phyloP scores from a whole-genome alignment of 1,140 invertebrate species.

The Drosophila baimaii region DNA sequence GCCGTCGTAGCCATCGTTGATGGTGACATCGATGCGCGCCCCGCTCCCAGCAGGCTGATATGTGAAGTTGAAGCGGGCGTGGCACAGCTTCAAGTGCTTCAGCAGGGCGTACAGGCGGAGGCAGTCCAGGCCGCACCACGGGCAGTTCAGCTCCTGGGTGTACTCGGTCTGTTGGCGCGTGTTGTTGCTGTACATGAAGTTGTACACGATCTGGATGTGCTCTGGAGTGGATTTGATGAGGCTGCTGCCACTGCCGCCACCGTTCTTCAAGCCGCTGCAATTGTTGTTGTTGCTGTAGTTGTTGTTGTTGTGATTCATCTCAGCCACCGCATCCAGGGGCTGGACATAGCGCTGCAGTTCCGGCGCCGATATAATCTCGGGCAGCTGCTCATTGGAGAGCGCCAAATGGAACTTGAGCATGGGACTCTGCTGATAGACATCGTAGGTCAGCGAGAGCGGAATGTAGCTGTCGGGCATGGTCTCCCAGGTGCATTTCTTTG shows the following conservation, averaged over 20 bases:
- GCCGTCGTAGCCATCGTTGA: conserved; percentile 97
- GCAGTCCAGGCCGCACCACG: conserved; percentile 97
- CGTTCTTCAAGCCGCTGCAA: conserved; percentile 54
- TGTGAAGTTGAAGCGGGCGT: conserved; percentile 96
- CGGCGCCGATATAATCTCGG: conserved; percentile 86
- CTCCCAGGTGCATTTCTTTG: conserved; percentile 92
- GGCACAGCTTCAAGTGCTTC: conserved; percentile 96
- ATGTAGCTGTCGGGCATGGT: conserved; percentile 90
- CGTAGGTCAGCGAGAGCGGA: conserved; percentile 85
- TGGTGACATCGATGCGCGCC: conserved; percentile 96
- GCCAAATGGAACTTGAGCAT: conserved; percentile 92
- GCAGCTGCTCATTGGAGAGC: conserved; percentile 91
- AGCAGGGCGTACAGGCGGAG: conserved; percentile 93
- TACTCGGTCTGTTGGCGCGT: conserved; percentile 97
- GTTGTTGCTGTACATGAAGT: conserved; percentile 98
- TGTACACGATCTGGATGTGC: conserved; percentile 93
- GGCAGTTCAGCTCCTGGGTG: conserved; percentile 95
- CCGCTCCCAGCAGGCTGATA: conserved; percentile 88
- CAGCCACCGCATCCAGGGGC: conserved; percentile 52
- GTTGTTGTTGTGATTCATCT: conserved; percentile 85
- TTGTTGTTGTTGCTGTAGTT: conserved; percentile 69
- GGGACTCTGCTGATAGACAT: conserved; percentile 90
- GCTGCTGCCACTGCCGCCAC: conserved; percentile 12
- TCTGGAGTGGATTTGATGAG: conserved; percentile 64
- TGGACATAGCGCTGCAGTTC: conserved; percentile 75